phyloP scores from a whole-genome alignment of 2,888 invertebrate species.

The Lysandra coridon region DNA sequence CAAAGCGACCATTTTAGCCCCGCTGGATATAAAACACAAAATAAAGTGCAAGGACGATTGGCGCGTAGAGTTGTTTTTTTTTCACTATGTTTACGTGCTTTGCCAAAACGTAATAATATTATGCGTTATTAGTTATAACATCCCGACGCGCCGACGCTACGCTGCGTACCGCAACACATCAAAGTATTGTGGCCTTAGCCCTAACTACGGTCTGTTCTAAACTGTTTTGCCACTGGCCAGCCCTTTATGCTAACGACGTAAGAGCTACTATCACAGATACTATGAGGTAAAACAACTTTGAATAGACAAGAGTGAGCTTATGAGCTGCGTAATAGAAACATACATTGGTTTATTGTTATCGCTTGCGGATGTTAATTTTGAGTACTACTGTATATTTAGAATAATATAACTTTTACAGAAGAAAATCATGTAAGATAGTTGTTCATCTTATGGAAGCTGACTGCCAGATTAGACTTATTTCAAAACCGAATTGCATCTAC shows the following conservation, averaged over 20 bases:
- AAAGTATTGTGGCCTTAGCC: background rate
- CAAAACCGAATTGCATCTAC: too few species aligned
- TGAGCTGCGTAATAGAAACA: slow-evolving; percentile 28
- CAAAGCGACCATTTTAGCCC: too few species aligned
- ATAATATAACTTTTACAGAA: background rate
- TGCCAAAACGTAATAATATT: too few species aligned
- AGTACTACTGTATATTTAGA: background rate
- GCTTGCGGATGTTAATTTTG: background rate
- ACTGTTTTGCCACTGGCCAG: background rate
- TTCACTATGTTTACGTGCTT: too few species aligned
- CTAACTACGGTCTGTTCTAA: background rate
- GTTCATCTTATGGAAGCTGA: too few species aligned
- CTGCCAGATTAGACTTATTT: too few species aligned
- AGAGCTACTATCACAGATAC: background rate
- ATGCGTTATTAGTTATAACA: too few species aligned
- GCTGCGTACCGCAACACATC: background rate
- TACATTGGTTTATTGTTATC: slow-evolving; percentile 23
- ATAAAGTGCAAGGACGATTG: too few species aligned
- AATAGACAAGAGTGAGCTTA: background rate
- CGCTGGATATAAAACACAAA: too few species aligned
- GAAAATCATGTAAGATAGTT: too few species aligned
- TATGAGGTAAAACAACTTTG: background rate
- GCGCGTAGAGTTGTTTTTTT: too few species aligned
- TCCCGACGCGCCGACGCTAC: too few species aligned
- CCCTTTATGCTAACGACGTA: background rate